Base-by-base conservation (phyloP, 2,113 vertebrate species). In the Peromyscus maniculatus region DNA sequence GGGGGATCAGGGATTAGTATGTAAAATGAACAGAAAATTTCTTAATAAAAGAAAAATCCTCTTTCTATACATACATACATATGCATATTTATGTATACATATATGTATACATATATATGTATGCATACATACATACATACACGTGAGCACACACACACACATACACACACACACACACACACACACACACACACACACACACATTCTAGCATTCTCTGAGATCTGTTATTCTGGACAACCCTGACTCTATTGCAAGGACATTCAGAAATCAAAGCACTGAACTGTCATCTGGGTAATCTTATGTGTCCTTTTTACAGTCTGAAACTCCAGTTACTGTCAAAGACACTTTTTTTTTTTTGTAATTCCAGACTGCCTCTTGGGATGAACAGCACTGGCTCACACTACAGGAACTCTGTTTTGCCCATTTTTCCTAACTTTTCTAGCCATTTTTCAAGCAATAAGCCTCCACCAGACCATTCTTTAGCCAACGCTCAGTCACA, bases 231-330 rank as follows among this genome's bases (percentile, higher is more conserved):
- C 12, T 86, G n/a, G 4, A 64, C 26, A 82, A n/a, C 19, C 2
- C 43, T n/a, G 31, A 19, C 17, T 67, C 11, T 36, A 55, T 12
- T 55, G 21, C 19, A 79, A 6, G 87, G 72, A 15, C 2, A 13
- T 89, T 98, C 33, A 91, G 8, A 72, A 88, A 93, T 91, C 49
- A 82, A 66, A 1, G 43, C 10, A 71, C 7, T 36, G n/a, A 46
- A 1, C 31, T 67, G 66, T 87, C 77, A 5, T 69, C 12, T 66
- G 33, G 59, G 5, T 24, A 24, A 46, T 69, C 90, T 91, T 36
- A 15, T 87, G 2, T 71, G 46, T 89, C n/a, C 21, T 71, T 26
- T 83, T 0, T 46, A 9, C 6, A 12, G 12, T n/a, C 12, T 39
- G 31, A 52, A 91, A 36, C 74, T 28, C 7, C 36, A 84, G 57